Evolutionary conservation across 2,113 vertebrate genomes (phyloP), one percentile per base, ranked within the genome.

Genomic region (Thamnophis sirtalis): DNA sequence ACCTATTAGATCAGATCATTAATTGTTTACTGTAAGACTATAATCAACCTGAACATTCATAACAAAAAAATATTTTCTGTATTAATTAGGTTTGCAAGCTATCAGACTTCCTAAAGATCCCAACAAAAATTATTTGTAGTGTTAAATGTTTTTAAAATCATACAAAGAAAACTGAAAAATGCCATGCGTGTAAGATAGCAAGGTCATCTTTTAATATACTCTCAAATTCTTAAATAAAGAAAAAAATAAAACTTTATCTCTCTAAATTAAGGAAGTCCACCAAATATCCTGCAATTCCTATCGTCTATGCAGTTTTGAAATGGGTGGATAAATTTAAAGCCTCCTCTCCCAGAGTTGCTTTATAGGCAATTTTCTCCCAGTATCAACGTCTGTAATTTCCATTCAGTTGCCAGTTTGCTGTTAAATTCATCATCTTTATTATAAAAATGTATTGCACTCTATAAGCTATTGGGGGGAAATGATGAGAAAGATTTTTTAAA

Each of bases 371-470:
- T 98, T 98, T 97, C 96, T 96, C 95, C 96, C 96, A 97, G 97
- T 97, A 97, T 97, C 97, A 97, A 98, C 97, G 97, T 96, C 97
- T 98, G 96, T 97, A 98, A 97, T 98, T 98, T 98, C 97, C 97
- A 98, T 98, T 97, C 96, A 97, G 96, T 97, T 97, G 97, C 97
- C 96, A 98, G 97, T 98, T 97, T 97, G 96, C 91, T 97, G 98
- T 98, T 98, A 98, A 98, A 98, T 98, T 98, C 97, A 98, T 98
- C 98, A 98, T 97, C 97, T 98, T 98, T 98, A 98, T 98, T 98
- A 98, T 97, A 97, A 97, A 97, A 98, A 97, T 95, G 97, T 96
- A 97, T 96, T 97, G 96, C 96, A 97, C 94, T 97, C 95, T 97
- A 98, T 86, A 86, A 97, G 96, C 97, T 97, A 95, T 96, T 98